Conservation (phyloP, 2,113 vertebrate genomes). For the Solea senegalensis region DNA sequence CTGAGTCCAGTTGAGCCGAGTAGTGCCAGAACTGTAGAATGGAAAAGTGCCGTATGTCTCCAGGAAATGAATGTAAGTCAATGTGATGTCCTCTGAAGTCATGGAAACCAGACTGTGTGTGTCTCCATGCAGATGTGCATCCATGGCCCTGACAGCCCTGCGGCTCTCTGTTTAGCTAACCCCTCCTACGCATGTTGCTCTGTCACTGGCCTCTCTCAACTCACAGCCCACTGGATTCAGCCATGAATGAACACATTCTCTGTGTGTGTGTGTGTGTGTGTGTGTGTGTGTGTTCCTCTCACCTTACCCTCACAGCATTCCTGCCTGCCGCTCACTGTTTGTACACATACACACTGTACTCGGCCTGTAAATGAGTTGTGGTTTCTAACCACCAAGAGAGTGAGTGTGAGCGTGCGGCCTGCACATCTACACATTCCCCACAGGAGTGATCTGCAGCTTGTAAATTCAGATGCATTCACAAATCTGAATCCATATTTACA, state of each 20-base stretch:
- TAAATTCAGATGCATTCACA: too few relatives aligned
- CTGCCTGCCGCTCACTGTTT: background rate
- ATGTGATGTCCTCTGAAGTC: too few relatives aligned
- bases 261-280: too few relatives aligned
- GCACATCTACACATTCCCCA: background rate
- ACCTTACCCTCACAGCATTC: slow-evolving; percentile 53
- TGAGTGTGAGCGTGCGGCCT: background rate
- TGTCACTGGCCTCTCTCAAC: slow-evolving; percentile 55
- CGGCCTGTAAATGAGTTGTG: background rate
- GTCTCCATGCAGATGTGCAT: slow-evolving; percentile 34
- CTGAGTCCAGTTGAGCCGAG: too few relatives aligned
- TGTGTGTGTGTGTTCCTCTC: slow-evolving; percentile 20
- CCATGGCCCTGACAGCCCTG: slow-evolving; percentile 31
- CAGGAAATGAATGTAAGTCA: too few relatives aligned
- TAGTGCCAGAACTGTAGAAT: too few relatives aligned
- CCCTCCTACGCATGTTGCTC: slow-evolving; percentile 68
- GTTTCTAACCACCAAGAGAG: slow-evolving; percentile 26
- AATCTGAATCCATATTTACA: too few relatives aligned
- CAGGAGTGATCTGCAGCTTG: background rate
- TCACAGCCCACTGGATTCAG: slow-evolving; percentile 52
- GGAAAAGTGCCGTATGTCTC: too few relatives aligned
- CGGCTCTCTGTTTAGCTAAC: slow-evolving; percentile 71
- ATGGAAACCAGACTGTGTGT: background rate
- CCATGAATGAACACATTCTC: slow-evolving; percentile 74
- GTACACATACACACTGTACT: slow-evolving; percentile 15